Conservation (phyloP, 2,888 invertebrate species). For the Eilema sororculum region DNA sequence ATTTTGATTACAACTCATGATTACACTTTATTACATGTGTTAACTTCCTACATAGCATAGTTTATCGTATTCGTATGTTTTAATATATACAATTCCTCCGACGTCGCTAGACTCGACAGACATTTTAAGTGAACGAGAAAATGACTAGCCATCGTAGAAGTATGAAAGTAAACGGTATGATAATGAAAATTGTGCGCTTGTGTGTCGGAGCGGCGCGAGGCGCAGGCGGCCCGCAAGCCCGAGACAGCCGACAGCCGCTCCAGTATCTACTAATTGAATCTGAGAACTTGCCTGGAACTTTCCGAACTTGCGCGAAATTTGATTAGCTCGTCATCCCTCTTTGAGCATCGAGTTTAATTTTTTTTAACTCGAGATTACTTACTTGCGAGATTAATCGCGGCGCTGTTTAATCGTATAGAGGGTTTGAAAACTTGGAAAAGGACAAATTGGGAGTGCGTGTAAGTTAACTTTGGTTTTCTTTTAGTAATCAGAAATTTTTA, state of each 20-base stretch:
- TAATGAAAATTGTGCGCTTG: conserved; percentile 59
- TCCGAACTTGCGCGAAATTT: conserved; percentile 77
- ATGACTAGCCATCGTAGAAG: conserved; percentile 43
- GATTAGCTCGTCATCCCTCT: conserved; percentile 81
- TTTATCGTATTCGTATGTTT: neutral
- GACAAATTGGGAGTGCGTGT: conserved; percentile 25
- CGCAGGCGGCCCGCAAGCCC: conserved; percentile 28
- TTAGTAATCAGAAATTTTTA: no score
- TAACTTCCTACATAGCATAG: neutral
- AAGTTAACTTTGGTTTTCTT: neutral
- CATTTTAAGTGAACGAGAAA: conserved; percentile 35
- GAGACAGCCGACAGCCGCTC: conserved; percentile 51
- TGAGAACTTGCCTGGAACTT: conserved; percentile 76
- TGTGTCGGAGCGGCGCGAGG: conserved; percentile 39
- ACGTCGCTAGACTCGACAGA: conserved; percentile 7
- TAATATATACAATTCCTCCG: neutral
- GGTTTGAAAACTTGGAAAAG: conserved; percentile 7
- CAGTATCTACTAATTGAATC: conserved; percentile 84
- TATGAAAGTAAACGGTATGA: conserved; percentile 42
- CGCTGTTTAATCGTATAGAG: conserved; percentile 51
- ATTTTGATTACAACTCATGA: no score
- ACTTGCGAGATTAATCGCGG: conserved; percentile 58
- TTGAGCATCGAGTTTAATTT: conserved; percentile 69
- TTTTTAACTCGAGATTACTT: conserved; percentile 66
- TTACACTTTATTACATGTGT: no score